These are phyloP conservation scores for Centropus bengalensis DNA, from an alignment of 2,113 vertebrate genomes.

Conservation along the genomic window DNA sequence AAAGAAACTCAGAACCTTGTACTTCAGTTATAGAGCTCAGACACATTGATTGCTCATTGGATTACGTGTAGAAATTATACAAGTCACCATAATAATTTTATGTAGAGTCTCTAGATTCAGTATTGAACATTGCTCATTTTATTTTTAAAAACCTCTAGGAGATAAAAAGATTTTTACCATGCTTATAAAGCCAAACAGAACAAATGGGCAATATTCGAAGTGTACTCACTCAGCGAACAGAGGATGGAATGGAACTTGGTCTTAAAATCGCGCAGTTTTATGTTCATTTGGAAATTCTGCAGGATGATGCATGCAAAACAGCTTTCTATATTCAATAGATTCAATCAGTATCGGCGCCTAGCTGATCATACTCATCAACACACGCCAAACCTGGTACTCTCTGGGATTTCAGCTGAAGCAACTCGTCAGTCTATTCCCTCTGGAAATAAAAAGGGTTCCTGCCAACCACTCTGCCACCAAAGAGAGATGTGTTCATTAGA, in stretches of 20 bases:
- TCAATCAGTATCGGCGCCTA: background rate
- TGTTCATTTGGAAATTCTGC: background rate
- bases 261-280: background rate
- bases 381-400: background rate
- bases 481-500: background rate
- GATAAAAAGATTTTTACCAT: conserved; percentile 7
- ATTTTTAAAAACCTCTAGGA: conserved; percentile 4
- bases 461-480: background rate
- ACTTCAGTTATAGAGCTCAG: background rate
- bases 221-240: background rate
- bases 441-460: background rate
- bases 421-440: background rate
- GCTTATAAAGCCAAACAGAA: background rate
- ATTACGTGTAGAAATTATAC: background rate
- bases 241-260: background rate
- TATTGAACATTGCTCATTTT: background rate
- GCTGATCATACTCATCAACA: background rate
- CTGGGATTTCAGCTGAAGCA: background rate
- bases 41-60: background rate
- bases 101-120: background rate
- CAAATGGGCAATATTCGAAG: background rate
- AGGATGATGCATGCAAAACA: background rate
- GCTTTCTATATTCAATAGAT: background rate
- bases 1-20: background rate
- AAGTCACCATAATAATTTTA: conserved; percentile 2